Base-by-base conservation (phyloP, 2,113 vertebrate genomes). In the Nicator chloris region DNA sequence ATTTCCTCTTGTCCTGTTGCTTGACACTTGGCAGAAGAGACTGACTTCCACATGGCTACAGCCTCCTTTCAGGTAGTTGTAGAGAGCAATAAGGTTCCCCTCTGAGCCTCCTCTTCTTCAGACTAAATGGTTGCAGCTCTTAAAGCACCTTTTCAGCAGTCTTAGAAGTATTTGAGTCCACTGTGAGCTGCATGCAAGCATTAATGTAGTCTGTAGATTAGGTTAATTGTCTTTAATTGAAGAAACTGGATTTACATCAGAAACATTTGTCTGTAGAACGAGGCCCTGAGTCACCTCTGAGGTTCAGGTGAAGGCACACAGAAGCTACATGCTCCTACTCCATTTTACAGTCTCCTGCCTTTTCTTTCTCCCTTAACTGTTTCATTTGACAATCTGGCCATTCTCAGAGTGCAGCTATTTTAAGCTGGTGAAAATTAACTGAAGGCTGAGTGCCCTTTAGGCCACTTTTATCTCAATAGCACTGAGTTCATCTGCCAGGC, bases 231-330 rank as follows among this genome's bases (percentile, higher is more conserved):
- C 35, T 60, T 61, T 86, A 60, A 66, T 44, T 64, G 24, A 5
- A 3, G 64, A 75, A 73, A 35, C 28, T 70, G 60, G 42, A 42
- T 86, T 87, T 85, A 31, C 91, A 49, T 57, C 39, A 86, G 64
- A 70, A 87, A 51, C 4, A 11, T 70, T 56, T 92, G 44, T 24
- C 45, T 16, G 3, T 11, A 72, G n/a, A 64, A 82, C 3, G n/a
- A 85, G 22, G 51, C 30, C 31, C 31, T 63, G 42, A 81, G 56
- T 78, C 40, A 60, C 49, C 49, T 60, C 37, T 59, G 64, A 64
- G 37, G 10, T 47, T 39, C 28, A 70, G 33, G 37, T 0, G 0
- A 45, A 57, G 49, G 47, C 51, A 33, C 4, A 4, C 18, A 40
- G 63, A 77, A 71, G 42, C 53, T 40, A 8, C 1, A 0, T 76